Conservation (phyloP, 1,140 invertebrate species). For the Proctacanthus coquilletti region DNA sequence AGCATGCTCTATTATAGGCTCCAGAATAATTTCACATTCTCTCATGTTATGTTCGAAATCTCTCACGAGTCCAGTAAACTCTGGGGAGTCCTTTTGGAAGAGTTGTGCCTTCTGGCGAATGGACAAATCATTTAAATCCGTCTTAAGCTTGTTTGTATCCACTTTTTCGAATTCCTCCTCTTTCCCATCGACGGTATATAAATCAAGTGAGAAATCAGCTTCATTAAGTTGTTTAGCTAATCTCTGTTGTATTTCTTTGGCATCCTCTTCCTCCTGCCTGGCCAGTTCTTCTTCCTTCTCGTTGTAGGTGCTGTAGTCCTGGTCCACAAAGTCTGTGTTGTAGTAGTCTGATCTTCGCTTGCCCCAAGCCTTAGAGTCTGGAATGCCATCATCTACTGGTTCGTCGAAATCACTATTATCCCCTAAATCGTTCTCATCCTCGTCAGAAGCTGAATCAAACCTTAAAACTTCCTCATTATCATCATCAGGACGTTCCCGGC, state of each 20-base stretch:
- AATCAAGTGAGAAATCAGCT: conserved; percentile 61
- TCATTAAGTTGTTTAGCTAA: conserved; percentile 64
- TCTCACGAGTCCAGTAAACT: conserved; percentile 55
- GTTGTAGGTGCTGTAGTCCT: conserved; percentile 61
- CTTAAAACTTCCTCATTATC: conserved; percentile 49
- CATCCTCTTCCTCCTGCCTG: conserved; percentile 71
- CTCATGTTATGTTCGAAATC: conserved; percentile 60
- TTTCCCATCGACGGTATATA: conserved; percentile 25
- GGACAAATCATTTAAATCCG: conserved; percentile 57
- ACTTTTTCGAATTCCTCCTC: conserved; percentile 16
- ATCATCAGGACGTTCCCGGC: conserved; percentile 32
- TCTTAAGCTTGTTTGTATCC: conserved; percentile 37
- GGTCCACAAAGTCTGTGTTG: conserved; percentile 75
- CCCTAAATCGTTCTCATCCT: conserved; percentile 35
- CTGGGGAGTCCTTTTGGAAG: conserved; percentile 69
- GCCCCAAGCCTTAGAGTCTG: conserved; percentile 73
- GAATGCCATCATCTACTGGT: conserved; percentile 49
- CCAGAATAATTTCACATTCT: conserved; percentile 44
- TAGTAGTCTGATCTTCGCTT: conserved; percentile 63
- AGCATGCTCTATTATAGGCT: conserved; percentile 48
- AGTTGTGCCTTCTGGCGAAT: conserved; percentile 58
- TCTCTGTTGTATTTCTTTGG: conserved; percentile 60
- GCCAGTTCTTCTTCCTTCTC: conserved; percentile 55
- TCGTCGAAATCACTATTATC: conserved; percentile 55
- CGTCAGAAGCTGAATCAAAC: conserved; percentile 34